phyloP scores from a whole-genome alignment of 2,888 invertebrate genomes.

The Platypus cylindrus region DNA sequence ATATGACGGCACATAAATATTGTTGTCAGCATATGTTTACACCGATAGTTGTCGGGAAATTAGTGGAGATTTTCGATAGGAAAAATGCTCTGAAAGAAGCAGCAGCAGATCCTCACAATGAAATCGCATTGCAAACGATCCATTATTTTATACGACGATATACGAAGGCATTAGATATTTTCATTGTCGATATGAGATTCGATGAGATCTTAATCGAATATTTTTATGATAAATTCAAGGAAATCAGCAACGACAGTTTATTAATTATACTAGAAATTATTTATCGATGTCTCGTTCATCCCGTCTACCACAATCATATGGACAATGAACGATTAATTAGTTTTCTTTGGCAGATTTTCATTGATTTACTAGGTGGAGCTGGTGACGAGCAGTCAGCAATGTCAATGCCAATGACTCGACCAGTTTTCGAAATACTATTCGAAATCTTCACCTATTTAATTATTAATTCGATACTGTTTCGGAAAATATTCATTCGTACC shows the following conservation, averaged over 20 bases:
- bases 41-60: constrained; percentile 20
- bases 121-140: constrained; percentile 23
- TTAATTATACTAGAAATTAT: constrained; percentile 20
- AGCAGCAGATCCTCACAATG: constrained; percentile 22
- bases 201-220: constrained; percentile 20
- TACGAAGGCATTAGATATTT: constrained; percentile 19
- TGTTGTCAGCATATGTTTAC: constrained; percentile 27
- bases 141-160: constrained; percentile 22
- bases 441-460: constrained; percentile 13
- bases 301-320: constrained; percentile 18
- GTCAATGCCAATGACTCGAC: constrained; percentile 11
- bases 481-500: constrained; percentile 17
- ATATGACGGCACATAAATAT: constrained; percentile 25
- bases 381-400: neutral
- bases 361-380: constrained; percentile 11
- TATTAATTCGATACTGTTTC: constrained; percentile 17
- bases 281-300: constrained; percentile 19
- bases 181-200: constrained; percentile 17
- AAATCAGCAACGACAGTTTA: constrained; percentile 17
- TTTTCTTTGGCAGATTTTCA: constrained; percentile 17
- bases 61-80: constrained; percentile 20
- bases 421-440: constrained; percentile 20
- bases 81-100: constrained; percentile 17
- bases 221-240: constrained; percentile 17
- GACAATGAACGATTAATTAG: constrained; percentile 16